Base-by-base conservation (phyloP, 2,888 invertebrate species). In the Junonia oenone region DNA sequence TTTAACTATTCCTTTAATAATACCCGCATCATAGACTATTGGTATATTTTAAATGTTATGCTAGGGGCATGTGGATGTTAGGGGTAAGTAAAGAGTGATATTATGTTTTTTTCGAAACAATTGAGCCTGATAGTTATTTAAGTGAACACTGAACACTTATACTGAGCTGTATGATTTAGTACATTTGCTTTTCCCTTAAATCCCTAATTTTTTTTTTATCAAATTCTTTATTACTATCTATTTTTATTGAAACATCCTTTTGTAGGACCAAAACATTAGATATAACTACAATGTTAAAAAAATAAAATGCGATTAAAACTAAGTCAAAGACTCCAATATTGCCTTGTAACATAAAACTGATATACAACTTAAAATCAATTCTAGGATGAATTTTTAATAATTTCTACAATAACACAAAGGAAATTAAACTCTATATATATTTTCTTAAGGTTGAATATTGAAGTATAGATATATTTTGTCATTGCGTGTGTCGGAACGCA, bases 401-500 rank as follows among this genome's bases (percentile, higher is more conserved):
- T 11, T n/a, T 4, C 31, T 3, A n/a, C n/a, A 2, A 33, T 13
- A 43, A 43, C 13, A 13, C n/a, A 43, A 13, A n/a, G 13, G 5
- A 43, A 43, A 26, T 43, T 9, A 22, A 13, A 43, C 43, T 8
- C 19, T 26, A 43, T n/a, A n/a, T n/a, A n/a, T n/a, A n/a, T n/a
- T n/a, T 13, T 1, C 2, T 26, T 2, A 43, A 43, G 22, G 43
- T 43, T 26, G 2, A 43, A n/a, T 17, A 4, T 43, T 45, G 31
- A 45, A 52, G 47, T 15, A 29, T 27, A 11, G 17, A 1, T 0
- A 3, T 29, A 11, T 29, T 31, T 29, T 48, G 48, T 14, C 33
- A 31, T 54, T 40, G 50, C 54, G 55, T 58, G 57, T 55, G 57
- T 49, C 37, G 27, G 33, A 33, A 59, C 27, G 53, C 63, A 59